These are phyloP conservation scores for Theocolax elegans DNA, from an alignment of 1,140 invertebrate genomes.

Conservation along the genomic window DNA sequence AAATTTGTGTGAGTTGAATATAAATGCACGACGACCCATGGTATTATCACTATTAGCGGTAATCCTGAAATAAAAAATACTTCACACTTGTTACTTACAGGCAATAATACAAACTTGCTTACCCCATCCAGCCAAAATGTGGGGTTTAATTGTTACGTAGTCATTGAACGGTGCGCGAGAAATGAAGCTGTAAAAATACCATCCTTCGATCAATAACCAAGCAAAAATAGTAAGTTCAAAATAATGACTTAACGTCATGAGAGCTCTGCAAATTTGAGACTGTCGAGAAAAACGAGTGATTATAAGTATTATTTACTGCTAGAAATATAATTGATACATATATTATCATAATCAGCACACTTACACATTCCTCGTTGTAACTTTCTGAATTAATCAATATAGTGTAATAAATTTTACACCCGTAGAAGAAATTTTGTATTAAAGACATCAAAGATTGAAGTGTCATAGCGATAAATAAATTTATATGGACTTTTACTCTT, in stretches of 20 bases:
- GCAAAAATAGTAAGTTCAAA: not conserved
- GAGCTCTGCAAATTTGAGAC: not conserved
- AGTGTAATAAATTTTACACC: conserved; percentile 1
- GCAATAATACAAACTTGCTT: not conserved
- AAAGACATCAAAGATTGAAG: not conserved
- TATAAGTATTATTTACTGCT: too few relatives aligned
- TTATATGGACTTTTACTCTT: conserved; percentile 14
- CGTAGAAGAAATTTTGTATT: conserved; percentile 1
- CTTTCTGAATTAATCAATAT: not conserved
- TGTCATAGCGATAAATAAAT: conserved; percentile 3
- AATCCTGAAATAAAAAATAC: not conserved
- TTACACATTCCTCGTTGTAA: not conserved
- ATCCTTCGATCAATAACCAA: conserved; percentile 10
- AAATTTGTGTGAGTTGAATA: conserved; percentile 4
- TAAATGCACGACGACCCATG: conserved; percentile 2
- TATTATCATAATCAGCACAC: too few relatives aligned
- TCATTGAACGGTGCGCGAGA: conserved; percentile 1
- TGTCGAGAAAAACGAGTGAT: not conserved
- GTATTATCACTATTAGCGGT: not conserved
- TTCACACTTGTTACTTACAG: not conserved
- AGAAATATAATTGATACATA: too few relatives aligned
- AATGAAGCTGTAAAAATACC: conserved; percentile 12
- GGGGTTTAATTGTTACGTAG: not conserved
- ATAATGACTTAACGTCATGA: conserved; percentile 14
- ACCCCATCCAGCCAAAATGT: conserved; percentile 5